phyloP scores from a whole-genome alignment of 2,888 invertebrate species.

The Ornithoptera alexandrae region DNA sequence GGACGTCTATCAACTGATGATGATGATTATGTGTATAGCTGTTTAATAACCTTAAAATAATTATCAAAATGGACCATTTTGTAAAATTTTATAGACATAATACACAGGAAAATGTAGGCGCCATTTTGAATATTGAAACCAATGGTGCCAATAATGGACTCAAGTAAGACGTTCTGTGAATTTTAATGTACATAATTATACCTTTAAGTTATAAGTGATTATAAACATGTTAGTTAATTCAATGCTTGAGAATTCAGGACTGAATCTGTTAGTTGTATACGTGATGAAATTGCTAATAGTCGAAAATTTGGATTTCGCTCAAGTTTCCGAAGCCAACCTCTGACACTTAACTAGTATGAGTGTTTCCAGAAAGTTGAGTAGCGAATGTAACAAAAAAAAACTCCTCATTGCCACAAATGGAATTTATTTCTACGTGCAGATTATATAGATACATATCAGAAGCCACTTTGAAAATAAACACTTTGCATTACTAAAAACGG shows the following conservation, averaged over 20 bases:
- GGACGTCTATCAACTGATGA: no score
- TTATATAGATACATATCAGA: not conserved
- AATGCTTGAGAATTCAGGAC: constrained; percentile 11
- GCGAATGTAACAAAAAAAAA: constrained; percentile 14
- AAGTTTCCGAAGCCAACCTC: constrained; percentile 14
- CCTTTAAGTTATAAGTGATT: constrained; percentile 8
- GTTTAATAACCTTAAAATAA: no score
- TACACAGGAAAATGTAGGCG: not conserved
- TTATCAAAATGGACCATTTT: no score
- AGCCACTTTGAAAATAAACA: not conserved
- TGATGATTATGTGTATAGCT: no score
- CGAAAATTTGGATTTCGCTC: constrained; percentile 14
- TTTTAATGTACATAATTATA: constrained; percentile 14
- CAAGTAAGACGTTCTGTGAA: constrained; percentile 12
- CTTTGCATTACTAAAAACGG: no score
- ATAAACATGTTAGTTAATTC: constrained; percentile 19
- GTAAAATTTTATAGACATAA: no score
- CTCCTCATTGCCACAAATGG: not conserved
- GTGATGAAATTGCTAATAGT: constrained; percentile 23
- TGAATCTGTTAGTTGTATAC: constrained; percentile 24
- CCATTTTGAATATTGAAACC: not conserved
- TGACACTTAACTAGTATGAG: constrained; percentile 25
- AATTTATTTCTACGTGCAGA: not conserved
- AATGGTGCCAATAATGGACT: constrained; percentile 14
- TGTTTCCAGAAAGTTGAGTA: constrained; percentile 20